phyloP scores from a whole-genome alignment of 2,888 invertebrate genomes.

The Osmoderma eremita region DNA sequence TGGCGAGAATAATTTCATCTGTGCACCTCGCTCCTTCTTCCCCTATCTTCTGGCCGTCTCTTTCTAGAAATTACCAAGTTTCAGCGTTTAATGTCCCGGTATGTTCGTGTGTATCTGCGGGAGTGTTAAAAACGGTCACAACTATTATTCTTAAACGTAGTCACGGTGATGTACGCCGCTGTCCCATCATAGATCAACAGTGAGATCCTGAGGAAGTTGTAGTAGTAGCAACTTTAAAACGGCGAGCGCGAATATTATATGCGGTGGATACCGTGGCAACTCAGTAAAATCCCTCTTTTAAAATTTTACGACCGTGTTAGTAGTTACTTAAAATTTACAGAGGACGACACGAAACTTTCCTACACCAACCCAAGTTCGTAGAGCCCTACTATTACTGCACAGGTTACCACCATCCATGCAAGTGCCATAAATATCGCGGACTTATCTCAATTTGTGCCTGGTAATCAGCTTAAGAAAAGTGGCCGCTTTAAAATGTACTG shows the following conservation, averaged over 20 bases:
- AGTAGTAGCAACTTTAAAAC: constrained; percentile 5
- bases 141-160: background rate
- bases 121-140: background rate
- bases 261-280: constrained; percentile 12
- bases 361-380: background rate
- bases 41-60: background rate
- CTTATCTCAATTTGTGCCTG: constrained; percentile 65
- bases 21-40: background rate
- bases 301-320: constrained; percentile 27
- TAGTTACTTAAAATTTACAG: constrained; percentile 32
- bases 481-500: constrained; percentile 64
- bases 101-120: background rate
- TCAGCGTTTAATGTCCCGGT: constrained; percentile 10
- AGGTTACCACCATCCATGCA: constrained; percentile 59
- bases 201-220: background rate
- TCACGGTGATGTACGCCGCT: too few relatives aligned
- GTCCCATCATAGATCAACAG: background rate
- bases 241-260: constrained; percentile 14
- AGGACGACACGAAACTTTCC: constrained; percentile 24
- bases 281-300: constrained; percentile 35
- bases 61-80: constrained; percentile 4
- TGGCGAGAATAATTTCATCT: constrained; percentile 23
- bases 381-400: constrained; percentile 39
- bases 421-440: constrained; percentile 65
- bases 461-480: constrained; percentile 67